These are phyloP conservation scores for Orchestes rusci DNA, from an alignment of 2,888 invertebrate species.

Conservation along the genomic window DNA sequence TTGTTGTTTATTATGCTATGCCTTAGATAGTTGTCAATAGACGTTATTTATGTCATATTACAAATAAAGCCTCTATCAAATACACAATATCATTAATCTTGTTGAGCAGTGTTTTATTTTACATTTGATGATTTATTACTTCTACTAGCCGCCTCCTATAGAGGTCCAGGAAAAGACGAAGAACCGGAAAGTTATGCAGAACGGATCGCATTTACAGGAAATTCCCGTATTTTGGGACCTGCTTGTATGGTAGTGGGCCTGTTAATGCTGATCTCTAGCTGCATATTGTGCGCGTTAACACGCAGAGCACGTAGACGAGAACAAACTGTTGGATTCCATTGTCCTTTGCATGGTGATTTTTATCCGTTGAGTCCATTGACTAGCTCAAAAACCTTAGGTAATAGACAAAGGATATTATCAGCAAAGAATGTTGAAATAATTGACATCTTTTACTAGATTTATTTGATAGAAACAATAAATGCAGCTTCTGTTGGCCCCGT, in stretches of 20 bases:
- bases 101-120: too few relatives aligned
- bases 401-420: conserved; percentile 20
- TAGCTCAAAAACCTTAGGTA: conserved; percentile 41
- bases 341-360: conserved; percentile 71
- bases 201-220: conserved; percentile 65
- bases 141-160: conserved; percentile 61
- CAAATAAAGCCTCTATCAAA: neutral
- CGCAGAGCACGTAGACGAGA: conserved; percentile 59
- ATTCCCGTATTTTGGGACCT: conserved; percentile 65
- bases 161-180: conserved; percentile 65
- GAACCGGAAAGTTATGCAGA: conserved; percentile 65
- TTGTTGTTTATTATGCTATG: too few relatives aligned
- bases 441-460: conserved; percentile 34
- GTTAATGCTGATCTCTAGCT: conserved; percentile 61
- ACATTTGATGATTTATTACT: too few relatives aligned
- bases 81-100: neutral
- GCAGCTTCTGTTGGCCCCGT: conserved; percentile 41
- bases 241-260: conserved; percentile 68
- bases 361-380: conserved; percentile 65
- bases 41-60: too few relatives aligned
- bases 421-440: neutral
- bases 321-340: conserved; percentile 66
- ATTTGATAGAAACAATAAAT: conserved; percentile 40
- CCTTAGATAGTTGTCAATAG: too few relatives aligned
- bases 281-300: conserved; percentile 59